Base-by-base conservation (phyloP, 2,888 invertebrate genomes). In the Blastobasis adustella region DNA sequence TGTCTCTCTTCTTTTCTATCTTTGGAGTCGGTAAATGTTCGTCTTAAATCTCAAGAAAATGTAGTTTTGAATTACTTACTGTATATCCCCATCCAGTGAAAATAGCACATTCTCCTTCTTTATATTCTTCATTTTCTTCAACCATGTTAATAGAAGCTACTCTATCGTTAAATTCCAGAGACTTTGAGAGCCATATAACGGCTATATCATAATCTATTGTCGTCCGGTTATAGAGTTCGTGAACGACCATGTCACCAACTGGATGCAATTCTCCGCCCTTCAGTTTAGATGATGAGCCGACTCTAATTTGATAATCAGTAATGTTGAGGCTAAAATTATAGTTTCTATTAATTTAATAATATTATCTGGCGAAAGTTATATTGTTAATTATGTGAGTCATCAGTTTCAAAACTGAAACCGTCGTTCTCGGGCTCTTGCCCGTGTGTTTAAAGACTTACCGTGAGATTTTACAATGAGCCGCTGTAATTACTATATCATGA, bases 201-300 rank as follows among this genome's bases (percentile, higher is more conserved):
- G 92, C 91, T 40, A 91, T 82, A 50, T 93, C 93, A 52, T 82
- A 90, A 54, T 92, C 91, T 69, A 90, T 90, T n/a, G 76, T 77
- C 0, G 62, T 60, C 49, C 73, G 85, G 8, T 79, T 74, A 60
- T 90, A 93, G 6, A 79, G 71, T 9, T 89, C 82, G 57, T 93
- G 91, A 52, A 81, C 80, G 2, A 82, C 62, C 6, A 91, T 66
- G 47, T 82, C 79, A 0, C 79, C 78, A 0, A 92, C 83, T 8
- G 81, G 75, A 5, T 90, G 72, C 0, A 92, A 4, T 40, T 75
- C 59, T 0, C 93, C 93, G 0, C 90, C 91, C 0, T 61, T 46
- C 0, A 73, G 65, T 10, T 73, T 79, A 42, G 78, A 82, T 0
- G 90, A 85, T 5, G 90, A 90, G 1, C 92, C 92, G 7, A 89